Evolutionary conservation across 2,113 vertebrate genomes (phyloP), one percentile per base, ranked within the genome.

Genomic region (Anas platyrhynchos): DNA sequence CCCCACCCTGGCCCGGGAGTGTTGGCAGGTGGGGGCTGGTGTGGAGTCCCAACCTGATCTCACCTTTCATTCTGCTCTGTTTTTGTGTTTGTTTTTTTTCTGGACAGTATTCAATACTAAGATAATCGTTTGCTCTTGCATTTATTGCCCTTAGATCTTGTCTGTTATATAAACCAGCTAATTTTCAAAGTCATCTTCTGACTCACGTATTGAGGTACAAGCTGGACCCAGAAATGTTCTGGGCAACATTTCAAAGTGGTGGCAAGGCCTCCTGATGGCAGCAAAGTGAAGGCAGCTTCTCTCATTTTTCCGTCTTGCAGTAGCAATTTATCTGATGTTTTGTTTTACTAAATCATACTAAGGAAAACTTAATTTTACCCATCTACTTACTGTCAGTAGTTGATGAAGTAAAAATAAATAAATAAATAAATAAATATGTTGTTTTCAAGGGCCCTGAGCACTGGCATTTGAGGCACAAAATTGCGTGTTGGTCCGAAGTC

Each of bases 131-230:
- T 89, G 55, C 62, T 86, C 76, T 82, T 41, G 9, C 43, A 55
- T 81, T 84, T 81, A 85, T 69, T 87, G 81, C 62, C 44, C 54
- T 85, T 72, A 62, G 69, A 58, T 92, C 52, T 44, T 90, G 76
- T 68, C 56, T 43, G 36, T 87, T 84, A 61, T 2, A 84, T 76
- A 93, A 84, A 82, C 73, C 79, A 91, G 41, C 29, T 94, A 44
- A 91, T 89, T 92, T 87, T 87, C 71, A 62, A 84, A 84, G 77
- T 91, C 83, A 79, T 91, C 86, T 66, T 86, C 68, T 86, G 77
- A 94, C 77, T 52, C 32, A 61, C 34, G 50, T 16, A 59, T 2
- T 0, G 62, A 80, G 41, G 58, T 71, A 81, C 31, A 59, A 84
- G 43, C 38, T 88, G 66, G 73, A 74, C 66, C 91, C 17, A 74